A percentile compares a stretch with the other conserved stretches of the same genome.
phyloP scores from a whole-genome alignment of 2,888 invertebrate genomes.

The Parthenolecanium corni region DNA sequence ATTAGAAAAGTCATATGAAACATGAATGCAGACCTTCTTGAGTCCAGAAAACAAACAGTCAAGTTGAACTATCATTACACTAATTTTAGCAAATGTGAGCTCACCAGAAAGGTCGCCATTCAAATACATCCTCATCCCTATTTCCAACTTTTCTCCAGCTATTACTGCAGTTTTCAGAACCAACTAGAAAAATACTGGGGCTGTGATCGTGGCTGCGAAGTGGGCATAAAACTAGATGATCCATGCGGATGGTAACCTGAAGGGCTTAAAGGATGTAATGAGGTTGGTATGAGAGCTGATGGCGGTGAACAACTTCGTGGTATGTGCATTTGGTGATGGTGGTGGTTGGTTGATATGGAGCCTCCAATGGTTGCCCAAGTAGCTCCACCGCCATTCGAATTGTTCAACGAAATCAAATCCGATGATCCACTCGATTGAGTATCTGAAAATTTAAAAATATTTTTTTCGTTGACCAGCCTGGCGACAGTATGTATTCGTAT shows the following conservation, averaged over 20 bases:
- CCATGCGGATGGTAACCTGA: constrained; percentile 30
- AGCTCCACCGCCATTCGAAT: constrained; percentile 21
- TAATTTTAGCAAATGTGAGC: too few species aligned
- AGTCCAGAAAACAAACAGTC: too few species aligned
- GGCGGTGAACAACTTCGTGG: constrained; percentile 25
- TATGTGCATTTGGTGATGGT: constrained; percentile 28
- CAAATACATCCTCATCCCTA: too few species aligned
- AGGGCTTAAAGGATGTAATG: constrained; percentile 32
- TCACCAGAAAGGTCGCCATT: too few species aligned
- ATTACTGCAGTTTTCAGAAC: too few species aligned
- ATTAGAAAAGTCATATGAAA: too few species aligned
- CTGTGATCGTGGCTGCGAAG: constrained; percentile 31
- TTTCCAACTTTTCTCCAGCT: too few species aligned
- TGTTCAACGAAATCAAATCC: constrained; percentile 33
- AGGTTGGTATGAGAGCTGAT: constrained; percentile 26
- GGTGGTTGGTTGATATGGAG: constrained; percentile 5
- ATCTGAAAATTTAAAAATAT: constrained; percentile 16
- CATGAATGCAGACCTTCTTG: too few species aligned
- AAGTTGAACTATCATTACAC: too few species aligned
- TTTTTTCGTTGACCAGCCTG: too few species aligned
- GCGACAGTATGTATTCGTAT: background rate
- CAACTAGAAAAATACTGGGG: constrained; percentile 28
- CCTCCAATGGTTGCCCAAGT: constrained; percentile 31
- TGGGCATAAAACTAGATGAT: constrained; percentile 22
- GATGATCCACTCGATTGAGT: constrained; percentile 29